A percentile compares a stretch with the other conserved stretches of the same genome.
phyloP scores from a whole-genome alignment of 2,113 vertebrate genomes.

The Entomyzon cyanotis region DNA sequence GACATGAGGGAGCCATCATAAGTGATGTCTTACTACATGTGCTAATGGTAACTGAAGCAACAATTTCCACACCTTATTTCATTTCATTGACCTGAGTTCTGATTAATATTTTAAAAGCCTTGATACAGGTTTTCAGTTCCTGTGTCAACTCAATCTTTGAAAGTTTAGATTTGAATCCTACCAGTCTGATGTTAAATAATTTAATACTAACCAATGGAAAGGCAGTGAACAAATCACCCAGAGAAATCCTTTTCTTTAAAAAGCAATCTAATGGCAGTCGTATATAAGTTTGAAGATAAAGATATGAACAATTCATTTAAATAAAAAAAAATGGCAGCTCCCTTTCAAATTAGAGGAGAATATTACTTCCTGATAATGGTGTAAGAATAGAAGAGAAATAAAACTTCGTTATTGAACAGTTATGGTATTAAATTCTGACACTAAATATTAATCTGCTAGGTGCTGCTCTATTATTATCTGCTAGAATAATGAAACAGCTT shows the following conservation, averaged over 20 bases:
- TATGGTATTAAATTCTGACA: constrained; percentile 57
- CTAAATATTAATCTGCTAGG: constrained; percentile 61
- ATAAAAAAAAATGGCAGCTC: neutral
- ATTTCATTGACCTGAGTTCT: constrained; percentile 17
- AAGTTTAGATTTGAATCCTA: constrained; percentile 45
- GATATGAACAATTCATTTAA: constrained; percentile 28
- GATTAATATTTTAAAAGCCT: constrained; percentile 48
- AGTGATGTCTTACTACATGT: constrained; percentile 36
- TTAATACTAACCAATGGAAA: constrained; percentile 38
- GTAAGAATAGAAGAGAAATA: constrained; percentile 56
- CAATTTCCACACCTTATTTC: constrained; percentile 48
- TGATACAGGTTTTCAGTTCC: constrained; percentile 33
- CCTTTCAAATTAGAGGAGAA: constrained; percentile 39
- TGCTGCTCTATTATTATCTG: constrained; percentile 20
- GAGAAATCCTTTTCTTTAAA: constrained; percentile 19
- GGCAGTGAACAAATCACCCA: constrained; percentile 30
- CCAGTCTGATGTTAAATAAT: constrained; percentile 48
- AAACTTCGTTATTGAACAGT: constrained; percentile 57
- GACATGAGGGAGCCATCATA: constrained; percentile 4
- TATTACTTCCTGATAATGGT: constrained; percentile 42
- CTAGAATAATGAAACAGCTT: constrained; percentile 30
- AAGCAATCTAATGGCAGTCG: neutral
- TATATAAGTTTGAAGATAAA: constrained; percentile 32
- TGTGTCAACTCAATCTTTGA: constrained; percentile 34
- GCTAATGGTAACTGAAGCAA: constrained; percentile 47